Evolutionary conservation across 2,888 invertebrate genomes (phyloP).

Genomic region (Xestia rhomboidea): DNA sequence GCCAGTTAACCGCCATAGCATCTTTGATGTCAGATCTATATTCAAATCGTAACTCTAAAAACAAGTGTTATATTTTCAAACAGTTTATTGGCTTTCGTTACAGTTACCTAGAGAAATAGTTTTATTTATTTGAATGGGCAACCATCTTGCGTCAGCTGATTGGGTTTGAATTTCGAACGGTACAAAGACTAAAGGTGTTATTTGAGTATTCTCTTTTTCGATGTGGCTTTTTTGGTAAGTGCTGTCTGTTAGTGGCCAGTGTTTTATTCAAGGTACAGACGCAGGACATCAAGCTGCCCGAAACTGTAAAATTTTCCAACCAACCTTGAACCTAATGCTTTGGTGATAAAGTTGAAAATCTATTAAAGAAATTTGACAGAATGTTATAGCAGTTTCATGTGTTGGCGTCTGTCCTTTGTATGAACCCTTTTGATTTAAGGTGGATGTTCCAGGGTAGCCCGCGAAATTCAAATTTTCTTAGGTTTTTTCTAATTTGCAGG

Average conservation of each 20-base stretch:
- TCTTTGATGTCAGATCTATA: slow-evolving; percentile 63
- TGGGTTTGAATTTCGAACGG: slow-evolving; percentile 38
- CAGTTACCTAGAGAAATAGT: slow-evolving; percentile 63
- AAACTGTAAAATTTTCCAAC: too few species aligned
- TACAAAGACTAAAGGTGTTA: slow-evolving; percentile 20
- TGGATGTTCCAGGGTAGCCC: too few species aligned
- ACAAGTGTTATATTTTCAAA: slow-evolving; percentile 60
- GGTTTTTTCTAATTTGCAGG: too few species aligned
- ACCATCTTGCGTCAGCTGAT: slow-evolving; percentile 45
- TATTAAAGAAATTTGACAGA: too few species aligned
- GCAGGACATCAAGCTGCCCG: too few species aligned
- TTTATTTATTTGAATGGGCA: slow-evolving; percentile 57
- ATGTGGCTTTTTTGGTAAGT: neutral
- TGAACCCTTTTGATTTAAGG: neutral
- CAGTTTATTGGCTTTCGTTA: slow-evolving; percentile 63
- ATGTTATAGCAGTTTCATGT: too few species aligned
- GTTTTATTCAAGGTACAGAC: neutral
- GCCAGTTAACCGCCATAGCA: slow-evolving; percentile 40
- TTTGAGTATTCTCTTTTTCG: slow-evolving; percentile 15
- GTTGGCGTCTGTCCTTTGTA: neutral
- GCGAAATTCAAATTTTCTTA: too few species aligned
- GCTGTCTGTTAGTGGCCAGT: slow-evolving; percentile 16
- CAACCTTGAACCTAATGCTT: too few species aligned
- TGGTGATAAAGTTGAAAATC: too few species aligned
- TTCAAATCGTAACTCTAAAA: slow-evolving; percentile 47